Base-by-base conservation (phyloP, 2,888 invertebrate species). In the Xestia ashworthii region DNA sequence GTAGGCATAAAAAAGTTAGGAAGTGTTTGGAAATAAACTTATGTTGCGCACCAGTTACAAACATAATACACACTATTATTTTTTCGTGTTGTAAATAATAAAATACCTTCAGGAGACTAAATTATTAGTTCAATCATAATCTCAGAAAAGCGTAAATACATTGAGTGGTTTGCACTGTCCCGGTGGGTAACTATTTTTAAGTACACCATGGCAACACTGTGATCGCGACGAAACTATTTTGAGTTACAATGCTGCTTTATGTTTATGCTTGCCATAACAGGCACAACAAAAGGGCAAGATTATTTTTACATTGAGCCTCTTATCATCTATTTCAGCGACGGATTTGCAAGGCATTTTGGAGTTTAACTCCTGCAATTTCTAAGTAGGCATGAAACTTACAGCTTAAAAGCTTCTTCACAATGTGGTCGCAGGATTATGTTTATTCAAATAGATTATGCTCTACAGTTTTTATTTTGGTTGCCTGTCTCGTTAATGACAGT, bases 271-370 rank as follows among this genome's bases (percentile, higher is more conserved):
- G 22, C 19, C 38, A 25, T 25, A 25, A n/a, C n/a, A 60, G 38
- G 22, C 53, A 64, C 41, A 68, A 48, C 76, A 50, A 25, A 77
- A 44, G 9, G n/a, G 48, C 12, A 77, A 22, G 14, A 14, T 38
- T 58, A 44, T 38, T 44, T 81, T 44, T 19, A n/a, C 44, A 62
- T 55, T 74, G 60, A 84, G 84, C 38, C 48, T 70, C 74, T 50
- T 82, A 74, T 41, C 12, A 62, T 38, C n/a, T 73, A 79, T 48
- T 46, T 32, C 78, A 82, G 75, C 75, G 89, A 87, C 80, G 86
- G 86, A 85, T 80, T 76, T 84, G 80, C 76, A 89, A 88, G 89
- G 84, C 89, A 65, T 75, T 83, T 44, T 50, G 73, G 79, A 86
- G 84, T 86, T 83, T 60, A 25, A 88, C 87, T 80, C 87, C 77